A percentile compares a stretch with the other conserved stretches of the same genome.
Evolutionary conservation across 2,888 invertebrate genomes (phyloP).

Genomic region (Oconnorella tubifera): DNA sequence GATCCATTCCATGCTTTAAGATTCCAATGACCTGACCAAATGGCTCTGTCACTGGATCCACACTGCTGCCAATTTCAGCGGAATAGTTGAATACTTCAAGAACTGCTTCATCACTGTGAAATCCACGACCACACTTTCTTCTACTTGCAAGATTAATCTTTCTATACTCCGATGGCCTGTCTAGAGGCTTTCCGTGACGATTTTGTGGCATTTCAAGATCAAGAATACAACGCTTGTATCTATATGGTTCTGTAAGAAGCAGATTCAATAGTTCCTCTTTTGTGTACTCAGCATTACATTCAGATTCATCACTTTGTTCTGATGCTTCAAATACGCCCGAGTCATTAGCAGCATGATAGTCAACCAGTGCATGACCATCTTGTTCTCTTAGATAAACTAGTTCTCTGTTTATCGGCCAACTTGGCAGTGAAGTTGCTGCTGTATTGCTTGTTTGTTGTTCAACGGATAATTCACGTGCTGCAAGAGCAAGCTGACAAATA

Average conservation of each 20-base stretch:
- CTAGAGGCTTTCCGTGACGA: conserved; percentile 16
- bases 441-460: not conserved
- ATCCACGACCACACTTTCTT: conserved; percentile 25
- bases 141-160: conserved; percentile 20
- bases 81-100: conserved; percentile 18
- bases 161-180: conserved; percentile 5
- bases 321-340: not conserved
- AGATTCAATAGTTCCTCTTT: not conserved
- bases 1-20: conserved; percentile 40
- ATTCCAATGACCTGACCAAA: conserved; percentile 45
- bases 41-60: conserved; percentile 7
- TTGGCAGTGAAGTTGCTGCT: not conserved
- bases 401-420: not conserved
- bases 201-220: conserved; percentile 23
- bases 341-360: not conserved
- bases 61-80: not conserved
- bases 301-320: not conserved
- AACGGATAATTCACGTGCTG: not conserved
- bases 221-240: conserved; percentile 41
- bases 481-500: conserved; percentile 37
- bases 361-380: not conserved
- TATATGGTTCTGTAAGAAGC: conserved; percentile 1
- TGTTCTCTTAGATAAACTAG: not conserved
- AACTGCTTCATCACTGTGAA: conserved; percentile 25
- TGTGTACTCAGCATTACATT: not conserved